A percentile compares a stretch with the other conserved stretches of the same genome.
These are phyloP conservation scores for Petrocephalus zakoni DNA, from an alignment of 2,113 vertebrate species.

Conservation along the genomic window DNA sequence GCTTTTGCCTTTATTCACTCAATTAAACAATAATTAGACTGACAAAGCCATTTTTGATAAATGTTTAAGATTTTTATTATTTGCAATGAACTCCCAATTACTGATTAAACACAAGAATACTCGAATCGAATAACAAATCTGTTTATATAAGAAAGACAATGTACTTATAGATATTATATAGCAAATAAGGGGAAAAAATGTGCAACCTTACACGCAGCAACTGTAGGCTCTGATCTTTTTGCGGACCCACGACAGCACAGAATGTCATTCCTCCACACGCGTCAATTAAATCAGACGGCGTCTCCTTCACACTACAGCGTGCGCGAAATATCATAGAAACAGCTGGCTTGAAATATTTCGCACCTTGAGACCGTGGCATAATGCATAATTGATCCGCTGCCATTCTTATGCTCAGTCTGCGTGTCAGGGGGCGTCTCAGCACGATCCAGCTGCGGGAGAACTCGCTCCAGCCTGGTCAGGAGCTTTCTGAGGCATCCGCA, in stretches of 20 bases:
- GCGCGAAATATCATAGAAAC: background rate
- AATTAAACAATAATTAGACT: background rate
- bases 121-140: background rate
- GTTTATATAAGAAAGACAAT: background rate
- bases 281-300: background rate
- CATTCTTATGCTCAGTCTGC: background rate
- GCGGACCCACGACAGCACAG: background rate
- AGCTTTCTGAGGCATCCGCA: background rate
- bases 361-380: background rate
- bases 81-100: background rate
- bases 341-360: background rate
- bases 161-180: background rate
- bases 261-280: background rate
- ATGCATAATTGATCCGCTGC: background rate
- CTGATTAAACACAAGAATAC: background rate
- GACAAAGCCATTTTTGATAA: background rate
- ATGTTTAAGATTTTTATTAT: background rate
- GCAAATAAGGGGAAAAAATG: background rate
- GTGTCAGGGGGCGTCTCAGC: background rate
- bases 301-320: background rate
- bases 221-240: background rate
- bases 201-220: background rate
- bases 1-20: background rate
- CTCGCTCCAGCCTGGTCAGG: background rate
- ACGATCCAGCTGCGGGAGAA: no score